Evolutionary conservation across 1,140 invertebrate genomes (phyloP).

Genomic region (Drosophila orena): DNA sequence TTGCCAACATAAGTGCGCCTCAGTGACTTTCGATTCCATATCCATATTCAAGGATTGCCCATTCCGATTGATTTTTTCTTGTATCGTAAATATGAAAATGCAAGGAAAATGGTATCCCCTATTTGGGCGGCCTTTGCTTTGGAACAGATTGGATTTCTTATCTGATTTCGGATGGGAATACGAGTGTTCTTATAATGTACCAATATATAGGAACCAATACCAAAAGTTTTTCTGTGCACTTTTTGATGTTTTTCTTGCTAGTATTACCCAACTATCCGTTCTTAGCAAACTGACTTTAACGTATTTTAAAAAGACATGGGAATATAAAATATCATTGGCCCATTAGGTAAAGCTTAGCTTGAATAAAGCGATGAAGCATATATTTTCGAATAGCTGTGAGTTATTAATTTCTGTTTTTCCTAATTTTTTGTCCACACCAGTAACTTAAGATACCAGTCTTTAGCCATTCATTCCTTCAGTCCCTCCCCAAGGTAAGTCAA

Average conservation of each 20-base stretch:
- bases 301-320: no score
- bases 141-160: slow-evolving; percentile 6
- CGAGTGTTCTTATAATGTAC: neutral
- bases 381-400: no score
- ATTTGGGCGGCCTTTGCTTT: neutral
- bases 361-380: no score
- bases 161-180: neutral
- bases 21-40: slow-evolving; percentile 49
- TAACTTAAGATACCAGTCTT: neutral
- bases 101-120: slow-evolving; percentile 11
- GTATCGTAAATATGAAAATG: slow-evolving; percentile 14
- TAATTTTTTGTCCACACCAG: neutral
- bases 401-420: no score
- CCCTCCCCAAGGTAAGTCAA: neutral
- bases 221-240: no score
- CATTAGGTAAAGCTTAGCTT: no score
- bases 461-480: slow-evolving; percentile 7
- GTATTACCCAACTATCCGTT: no score
- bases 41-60: slow-evolving; percentile 24
- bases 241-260: no score
- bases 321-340: no score
- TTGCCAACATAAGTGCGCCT: slow-evolving; percentile 52
- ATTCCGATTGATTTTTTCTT: slow-evolving; percentile 3
- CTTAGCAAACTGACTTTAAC: no score
- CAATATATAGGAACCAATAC: no score